Evolutionary conservation across 2,797 vertebrate species (phyloP), one percentile per base, ranked within the genome.

Genomic region (Anableps anableps): DNA sequence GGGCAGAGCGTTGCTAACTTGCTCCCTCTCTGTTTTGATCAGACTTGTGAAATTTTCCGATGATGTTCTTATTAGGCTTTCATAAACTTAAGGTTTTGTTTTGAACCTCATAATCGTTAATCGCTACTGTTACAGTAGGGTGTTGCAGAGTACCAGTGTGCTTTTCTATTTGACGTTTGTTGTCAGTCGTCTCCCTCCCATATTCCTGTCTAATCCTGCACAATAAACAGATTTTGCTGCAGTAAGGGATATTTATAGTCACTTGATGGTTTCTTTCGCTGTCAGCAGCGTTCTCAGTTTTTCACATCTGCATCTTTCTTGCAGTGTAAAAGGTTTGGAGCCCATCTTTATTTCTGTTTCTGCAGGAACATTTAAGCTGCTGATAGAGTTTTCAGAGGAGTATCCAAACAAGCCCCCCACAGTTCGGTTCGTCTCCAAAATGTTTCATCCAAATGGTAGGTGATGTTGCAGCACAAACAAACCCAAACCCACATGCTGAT

Each of bases 381-480:
- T 99, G 93, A 99, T 99, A 97, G 98, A 99, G 94, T 99, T 99
- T 97, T 99, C 98, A 19, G 98, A 99, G 97, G 98, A 99, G 94
- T 99, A 99, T 93, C 98, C 98, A 88, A 99, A 99, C 95, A 99
- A 99, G 87, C 98, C 98, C 90, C 98, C 98, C 82, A 99, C 98
- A 90, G 98, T 99, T 95, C 97, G 98, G 88, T 99, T 99, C 96
- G 96, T 99, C 90, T 99, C 98, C 93, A 99, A 98, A 97, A 99
- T 99, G 98, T 99, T 99, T 94, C 98, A 99, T 95, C 98, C 98
- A 74, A 99, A 99, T 94, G 98, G 98, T 99, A 93, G 97, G 97
- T 91, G 77, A 1, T 8, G 3, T 38, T 60, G n/a, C 55, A 43
- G 41, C 62, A 17, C 23, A 5, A 1, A 74, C 47, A 11, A 60